Conservation (phyloP, 2,113 vertebrate species). For the Narcine bancroftii region DNA sequence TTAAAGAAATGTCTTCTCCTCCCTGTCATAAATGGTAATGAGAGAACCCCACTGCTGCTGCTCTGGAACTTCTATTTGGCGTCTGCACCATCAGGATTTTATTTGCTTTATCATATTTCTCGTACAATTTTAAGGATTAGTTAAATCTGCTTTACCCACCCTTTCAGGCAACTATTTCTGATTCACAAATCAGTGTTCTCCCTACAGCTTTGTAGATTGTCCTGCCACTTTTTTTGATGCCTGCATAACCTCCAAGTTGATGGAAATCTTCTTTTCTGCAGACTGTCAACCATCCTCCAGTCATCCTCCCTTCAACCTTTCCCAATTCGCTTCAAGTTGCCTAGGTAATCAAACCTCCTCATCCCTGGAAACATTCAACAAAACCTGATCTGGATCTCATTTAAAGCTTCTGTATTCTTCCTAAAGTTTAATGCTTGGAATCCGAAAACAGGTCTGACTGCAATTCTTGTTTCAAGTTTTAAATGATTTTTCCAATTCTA, state of each 20-base stretch:
- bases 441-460: neutral
- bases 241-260: no score
- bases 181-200: no score
- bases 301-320: neutral
- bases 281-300: neutral
- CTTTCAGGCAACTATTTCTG: neutral
- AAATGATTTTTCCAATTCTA: neutral
- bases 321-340: neutral
- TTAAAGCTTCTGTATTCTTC: neutral
- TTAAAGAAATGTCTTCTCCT: no score
- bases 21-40: no score
- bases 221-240: no score
- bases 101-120: no score
- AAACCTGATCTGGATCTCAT: neutral
- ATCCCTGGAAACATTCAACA: neutral
- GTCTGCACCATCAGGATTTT: no score
- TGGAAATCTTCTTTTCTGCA: neutral
- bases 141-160: neutral
- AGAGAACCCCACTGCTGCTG: no score
- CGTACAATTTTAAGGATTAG: no score
- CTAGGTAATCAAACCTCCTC: neutral
- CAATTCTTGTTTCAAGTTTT: neutral
- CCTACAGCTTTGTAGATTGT: no score
- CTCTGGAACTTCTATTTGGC: no score
- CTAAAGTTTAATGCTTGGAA: neutral